Percentiles rank a stretch among this genome's conserved stretches.
Conservation (phyloP, 2,888 invertebrate genomes). For the Hecatera dysodea region DNA sequence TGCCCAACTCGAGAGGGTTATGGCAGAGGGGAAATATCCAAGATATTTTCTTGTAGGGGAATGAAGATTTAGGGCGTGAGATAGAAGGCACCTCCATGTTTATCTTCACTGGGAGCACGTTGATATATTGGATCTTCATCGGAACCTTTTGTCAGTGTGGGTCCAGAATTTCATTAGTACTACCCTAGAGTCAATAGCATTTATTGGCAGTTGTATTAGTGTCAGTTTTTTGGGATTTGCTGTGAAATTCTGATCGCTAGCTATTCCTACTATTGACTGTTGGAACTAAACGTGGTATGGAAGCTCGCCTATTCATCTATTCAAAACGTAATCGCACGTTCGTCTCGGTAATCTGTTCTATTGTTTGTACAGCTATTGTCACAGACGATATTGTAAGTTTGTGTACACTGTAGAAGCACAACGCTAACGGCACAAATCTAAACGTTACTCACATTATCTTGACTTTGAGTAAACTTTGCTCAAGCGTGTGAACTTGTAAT, state of each 20-base stretch:
- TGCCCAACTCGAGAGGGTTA: slow-evolving; percentile 74
- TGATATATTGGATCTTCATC: slow-evolving; percentile 70
- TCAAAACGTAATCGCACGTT: slow-evolving; percentile 71
- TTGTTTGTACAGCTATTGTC: slow-evolving; percentile 80
- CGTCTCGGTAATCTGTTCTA: slow-evolving; percentile 78
- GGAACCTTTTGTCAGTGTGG: slow-evolving; percentile 38
- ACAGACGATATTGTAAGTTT: slow-evolving; percentile 71
- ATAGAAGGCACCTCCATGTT: slow-evolving; percentile 72
- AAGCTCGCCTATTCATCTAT: slow-evolving; percentile 69
- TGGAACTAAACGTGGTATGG: slow-evolving; percentile 60
- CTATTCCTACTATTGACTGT: slow-evolving; percentile 52
- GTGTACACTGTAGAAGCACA: slow-evolving; percentile 60
- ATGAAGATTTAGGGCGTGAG: slow-evolving; percentile 79
- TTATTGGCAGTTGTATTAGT: slow-evolving; percentile 34
- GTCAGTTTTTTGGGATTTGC: slow-evolving; percentile 30
- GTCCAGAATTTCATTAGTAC: slow-evolving; percentile 57
- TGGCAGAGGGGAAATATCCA: slow-evolving; percentile 70
- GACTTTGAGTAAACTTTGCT: slow-evolving; percentile 56
- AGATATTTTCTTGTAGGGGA: slow-evolving; percentile 77
- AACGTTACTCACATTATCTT: slow-evolving; percentile 53
- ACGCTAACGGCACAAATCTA: slow-evolving; percentile 54
- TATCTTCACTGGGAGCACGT: slow-evolving; percentile 70
- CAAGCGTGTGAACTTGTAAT: slow-evolving; percentile 57
- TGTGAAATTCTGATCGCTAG: slow-evolving; percentile 28
- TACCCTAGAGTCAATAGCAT: slow-evolving; percentile 37